Evolutionary conservation across 37 sponge, comb jelly and placozoan species (phyloP).

Genomic region (Diacarnus erythraeanus): DNA sequence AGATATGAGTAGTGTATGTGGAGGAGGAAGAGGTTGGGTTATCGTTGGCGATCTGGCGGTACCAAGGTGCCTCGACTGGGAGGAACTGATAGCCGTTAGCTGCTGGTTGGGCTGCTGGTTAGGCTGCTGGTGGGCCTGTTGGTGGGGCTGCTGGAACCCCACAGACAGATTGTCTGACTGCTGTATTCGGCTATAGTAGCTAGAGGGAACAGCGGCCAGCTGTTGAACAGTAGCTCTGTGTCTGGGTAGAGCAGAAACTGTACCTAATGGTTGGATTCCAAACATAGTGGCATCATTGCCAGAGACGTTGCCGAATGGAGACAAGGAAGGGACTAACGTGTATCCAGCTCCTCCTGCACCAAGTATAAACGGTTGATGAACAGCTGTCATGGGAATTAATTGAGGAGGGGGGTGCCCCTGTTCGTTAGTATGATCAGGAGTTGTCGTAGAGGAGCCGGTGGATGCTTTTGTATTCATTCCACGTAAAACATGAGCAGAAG

Average conservation of each 20-base stretch:
- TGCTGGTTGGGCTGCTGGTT: background rate
- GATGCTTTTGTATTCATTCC: constrained; percentile 5
- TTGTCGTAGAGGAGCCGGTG: background rate
- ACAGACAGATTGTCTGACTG: background rate
- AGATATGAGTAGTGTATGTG: constrained; percentile 7
- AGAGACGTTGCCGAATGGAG: background rate
- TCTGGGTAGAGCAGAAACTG: background rate
- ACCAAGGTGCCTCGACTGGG: background rate
- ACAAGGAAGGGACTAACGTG: constrained; percentile 26
- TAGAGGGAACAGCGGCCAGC: background rate
- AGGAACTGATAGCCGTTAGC: background rate
- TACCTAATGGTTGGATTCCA: constrained; percentile 5
- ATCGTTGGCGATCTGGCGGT: background rate
- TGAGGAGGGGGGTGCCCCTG: constrained; percentile 12
- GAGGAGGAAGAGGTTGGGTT: background rate
- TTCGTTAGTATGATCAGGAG: background rate
- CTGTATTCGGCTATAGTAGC: background rate
- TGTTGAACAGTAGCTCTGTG: background rate
- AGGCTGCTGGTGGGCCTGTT: no score
- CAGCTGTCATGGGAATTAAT: constrained; percentile 39
- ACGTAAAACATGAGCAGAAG: background rate
- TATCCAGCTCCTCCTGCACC: constrained; percentile 22
- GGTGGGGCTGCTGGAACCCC: background rate
- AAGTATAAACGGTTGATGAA: constrained; percentile 36
- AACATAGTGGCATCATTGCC: background rate